phyloP scores from a whole-genome alignment of 2,797 vertebrate species.

The Syndactyla subalaris region DNA sequence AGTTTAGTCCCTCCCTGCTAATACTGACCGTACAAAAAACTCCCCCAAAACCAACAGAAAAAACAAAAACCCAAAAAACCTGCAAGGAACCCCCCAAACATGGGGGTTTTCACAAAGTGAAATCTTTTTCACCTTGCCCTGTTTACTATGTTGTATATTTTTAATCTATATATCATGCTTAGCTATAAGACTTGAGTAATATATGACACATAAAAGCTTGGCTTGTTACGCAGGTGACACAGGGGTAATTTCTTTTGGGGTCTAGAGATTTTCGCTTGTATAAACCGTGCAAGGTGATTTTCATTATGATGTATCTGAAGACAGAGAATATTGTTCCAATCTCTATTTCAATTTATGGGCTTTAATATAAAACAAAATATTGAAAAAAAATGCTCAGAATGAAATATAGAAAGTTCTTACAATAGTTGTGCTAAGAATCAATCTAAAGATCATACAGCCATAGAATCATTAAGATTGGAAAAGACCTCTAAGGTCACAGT shows the following conservation, averaged over 20 bases:
- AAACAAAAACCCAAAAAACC: no score
- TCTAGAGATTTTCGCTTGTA: not conserved
- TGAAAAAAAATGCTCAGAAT: not conserved
- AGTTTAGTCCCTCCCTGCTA: not conserved
- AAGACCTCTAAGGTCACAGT: not conserved
- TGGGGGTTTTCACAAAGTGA: no score
- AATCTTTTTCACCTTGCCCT: fast-evolving
- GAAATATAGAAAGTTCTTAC: not conserved
- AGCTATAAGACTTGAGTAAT: fast-evolving
- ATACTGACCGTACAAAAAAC: not conserved
- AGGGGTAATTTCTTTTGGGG: not conserved
- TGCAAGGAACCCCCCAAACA: fast-evolving
- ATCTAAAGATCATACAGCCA: not conserved
- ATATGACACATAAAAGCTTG: fast-evolving
- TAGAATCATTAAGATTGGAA: not conserved
- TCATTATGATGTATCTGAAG: not conserved
- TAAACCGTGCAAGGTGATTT: not conserved
- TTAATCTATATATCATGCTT: fast-evolving
- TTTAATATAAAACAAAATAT: not conserved
- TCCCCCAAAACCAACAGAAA: no score
- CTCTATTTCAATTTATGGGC: not conserved
- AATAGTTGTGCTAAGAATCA: not conserved
- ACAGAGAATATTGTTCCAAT: not conserved
- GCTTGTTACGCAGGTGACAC: fast-evolving
- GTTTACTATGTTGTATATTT: fast-evolving